These are phyloP conservation scores for Pangasius macronema DNA, from an alignment of 2,797 vertebrate genomes.

Conservation along the genomic window DNA sequence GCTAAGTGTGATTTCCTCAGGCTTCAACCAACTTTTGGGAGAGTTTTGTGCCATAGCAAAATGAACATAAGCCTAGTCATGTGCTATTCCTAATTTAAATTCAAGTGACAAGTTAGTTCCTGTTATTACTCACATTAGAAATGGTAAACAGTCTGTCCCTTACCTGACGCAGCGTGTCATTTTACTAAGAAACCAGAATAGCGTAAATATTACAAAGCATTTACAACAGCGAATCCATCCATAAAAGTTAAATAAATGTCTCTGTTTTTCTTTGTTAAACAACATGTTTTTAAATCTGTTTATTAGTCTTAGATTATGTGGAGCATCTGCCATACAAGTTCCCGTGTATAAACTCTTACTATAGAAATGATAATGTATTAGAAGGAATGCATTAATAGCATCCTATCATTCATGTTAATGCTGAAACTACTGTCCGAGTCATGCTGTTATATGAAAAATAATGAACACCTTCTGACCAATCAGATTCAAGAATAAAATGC, in stretches of 20 bases:
- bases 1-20: not conserved
- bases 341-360: not conserved
- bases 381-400: not conserved
- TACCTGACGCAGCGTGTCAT: constrained; percentile 4
- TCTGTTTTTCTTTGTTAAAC: not conserved
- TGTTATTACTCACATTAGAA: not conserved
- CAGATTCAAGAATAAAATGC: not conserved
- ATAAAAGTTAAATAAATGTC: not conserved
- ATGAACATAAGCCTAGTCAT: not conserved
- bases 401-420: not conserved
- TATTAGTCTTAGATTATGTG: not conserved
- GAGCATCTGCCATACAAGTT: not conserved
- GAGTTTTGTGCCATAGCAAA: not conserved
- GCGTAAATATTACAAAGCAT: not conserved
- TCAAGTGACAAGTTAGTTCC: not conserved
- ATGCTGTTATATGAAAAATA: not conserved
- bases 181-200: not conserved
- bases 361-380: not conserved
- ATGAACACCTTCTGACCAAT: not conserved
- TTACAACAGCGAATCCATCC: not conserved
- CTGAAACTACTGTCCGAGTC: not conserved
- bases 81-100: not conserved
- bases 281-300: not conserved
- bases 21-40: not conserved
- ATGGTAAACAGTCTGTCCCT: not conserved